Base-by-base conservation (phyloP, 1,140 invertebrate species). In the Latrodectus geometricus region DNA sequence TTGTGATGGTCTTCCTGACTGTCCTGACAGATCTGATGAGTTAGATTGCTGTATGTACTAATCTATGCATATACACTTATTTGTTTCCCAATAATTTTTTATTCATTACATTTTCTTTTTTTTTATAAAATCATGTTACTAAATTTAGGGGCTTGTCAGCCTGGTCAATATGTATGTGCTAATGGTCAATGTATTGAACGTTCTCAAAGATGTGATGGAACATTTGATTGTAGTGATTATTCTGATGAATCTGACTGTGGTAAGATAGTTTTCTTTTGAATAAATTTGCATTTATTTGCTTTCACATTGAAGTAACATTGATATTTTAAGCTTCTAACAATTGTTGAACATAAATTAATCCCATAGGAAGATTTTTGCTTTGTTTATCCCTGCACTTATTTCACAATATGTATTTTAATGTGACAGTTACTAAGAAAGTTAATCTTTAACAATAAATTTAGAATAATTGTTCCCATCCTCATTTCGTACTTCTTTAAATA, bases 231-330 rank as follows among this genome's bases (percentile, higher is more conserved):
- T 93, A 93, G 93, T 91, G 96, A 97, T 93, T 95, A 95, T 93
- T 96, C 95, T 88, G 97, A 98, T 92, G 96, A 98, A 93, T 94
- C 95, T 91, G 94, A 95, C 92, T 97, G 96, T 93, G 83, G 90
- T 91, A 89, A 89, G 90, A 72, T 48, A 61, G 8, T 65, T 66
- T 74, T 21, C 9, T 23, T 61, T 17, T 61, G 54, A 3, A 35
- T 35, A 35, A 35, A 35, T 35, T 35, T 35, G 35, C 35, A 35
- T 35, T 35, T 35, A 1, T 35, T 35, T 35, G 35, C 35, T 35
- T 5, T 35, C 2, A 35, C 35, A 35, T 35, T 35, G 35, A 1
- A 3, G 35, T 35, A 35, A 35, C 35, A 35, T 35, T 35, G 35
- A 35, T 35, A 35, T 35, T 35, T 35, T 5, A 35, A 35, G 5